Evolutionary conservation across 2,888 invertebrate genomes (phyloP), one percentile per base, ranked within the genome.

Genomic region (Mesorhabditis belari): DNA sequence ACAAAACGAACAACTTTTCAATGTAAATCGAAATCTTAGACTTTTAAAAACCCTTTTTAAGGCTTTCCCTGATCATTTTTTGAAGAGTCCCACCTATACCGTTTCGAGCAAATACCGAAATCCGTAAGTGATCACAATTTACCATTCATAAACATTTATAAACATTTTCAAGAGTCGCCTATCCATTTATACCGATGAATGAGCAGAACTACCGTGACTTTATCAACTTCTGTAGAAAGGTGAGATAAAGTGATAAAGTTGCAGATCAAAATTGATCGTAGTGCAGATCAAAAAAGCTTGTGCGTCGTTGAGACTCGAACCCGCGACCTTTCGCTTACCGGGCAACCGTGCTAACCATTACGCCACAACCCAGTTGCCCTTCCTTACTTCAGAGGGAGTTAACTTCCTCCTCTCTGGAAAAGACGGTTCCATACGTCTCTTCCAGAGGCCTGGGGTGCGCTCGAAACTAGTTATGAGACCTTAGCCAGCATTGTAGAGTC

Each of bases 31-130:
- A 28, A 6, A 5, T 27, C 29, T n/a, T 9, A 35, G n/a, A 35
- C 44, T 17, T 17, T 17, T 35, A 9, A 35, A 35, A 17, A 17
- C 26, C 17, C 0, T 9, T n/a, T 57, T 62, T 21, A 35, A 66
- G 61, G 66, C 66, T 19, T 66, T 64, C 51, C 60, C 66, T 19
- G 66, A 66, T 35, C 60, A 64, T 52, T 64, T 52, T 26, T 57
- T 66, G 28, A 66, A 66, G 53, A 59, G 62, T 6, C 64, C 66
- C 3, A 63, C 63, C 5, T 66, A 64, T 53, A 66, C 61, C 17
- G 59, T 58, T 35, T 21, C 61, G 5, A 54, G 60, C 17, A 53
- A 52, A 19, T 56, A 66, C 49, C 51, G 44, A 1, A 35, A 35
- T 35, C 12, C 44, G 44, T 35, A 35, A 1, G 44, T 35, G n/a